Evolutionary conservation across 2,113 vertebrate species (phyloP), one percentile per base, ranked within the genome.

Genomic region (Corythaixoides concolor): DNA sequence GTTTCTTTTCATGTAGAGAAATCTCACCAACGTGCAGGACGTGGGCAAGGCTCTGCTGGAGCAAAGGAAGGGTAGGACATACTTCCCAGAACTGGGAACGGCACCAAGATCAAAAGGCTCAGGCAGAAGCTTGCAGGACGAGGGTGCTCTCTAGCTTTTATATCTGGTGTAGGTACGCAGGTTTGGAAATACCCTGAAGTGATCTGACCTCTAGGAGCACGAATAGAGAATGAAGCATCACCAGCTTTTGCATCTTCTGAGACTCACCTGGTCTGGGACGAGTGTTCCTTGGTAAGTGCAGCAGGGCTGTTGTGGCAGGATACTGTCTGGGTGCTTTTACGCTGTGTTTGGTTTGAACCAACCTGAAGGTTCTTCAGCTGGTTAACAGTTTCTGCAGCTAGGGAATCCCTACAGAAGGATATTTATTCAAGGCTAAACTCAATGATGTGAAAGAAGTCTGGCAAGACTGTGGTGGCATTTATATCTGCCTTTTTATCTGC

Each of bases 341-440:
- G 0, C 16, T 19, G 32, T 15, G 6, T 18, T 50, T n/a, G 28
- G 41, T 28, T 13, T 19, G 64, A 77, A 12, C 64, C 81, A 49
- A 0, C 13, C 3, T 0, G 0, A 9, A 6, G 15, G 5, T 3
- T 72, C 30, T n/a, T n/a, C 27, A 43, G 41, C 49, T 76, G 75
- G 7, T 32, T 33, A 10, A 21, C 32, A 27, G 27, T 6, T 64
- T 28, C 72, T 52, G 60, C 64, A 81, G 59, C 43, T 13, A 5
- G 6, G 33, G 62, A 4, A 37, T 26, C 37, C 33, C 88, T 59
- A 47, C 39, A 37, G 52, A 17, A 60, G 35, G 17, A 9, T 24
- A 20, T 8, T 86, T 80, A 22, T 3, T 64, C 23, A 17, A 47
- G 45, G 63, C 70, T 52, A 2, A 66, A 52, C 58, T 60, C 43